Percentiles rank a stretch among this genome's conserved stretches.
Conservation (phyloP, 2,113 vertebrate genomes). For the Entelurus aequoreus region DNA sequence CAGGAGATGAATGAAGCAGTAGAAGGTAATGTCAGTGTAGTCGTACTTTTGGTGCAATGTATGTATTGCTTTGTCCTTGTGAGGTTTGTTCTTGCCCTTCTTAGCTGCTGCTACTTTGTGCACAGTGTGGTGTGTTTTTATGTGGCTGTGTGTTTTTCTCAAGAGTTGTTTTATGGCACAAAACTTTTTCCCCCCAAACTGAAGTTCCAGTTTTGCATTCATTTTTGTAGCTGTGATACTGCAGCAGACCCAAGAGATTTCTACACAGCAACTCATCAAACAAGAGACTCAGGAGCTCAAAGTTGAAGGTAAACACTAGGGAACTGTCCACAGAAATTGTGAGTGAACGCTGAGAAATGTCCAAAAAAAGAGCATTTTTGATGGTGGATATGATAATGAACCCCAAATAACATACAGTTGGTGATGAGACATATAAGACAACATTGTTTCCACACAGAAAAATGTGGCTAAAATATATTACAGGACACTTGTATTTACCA, state of each 20-base stretch:
- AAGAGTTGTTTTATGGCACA: not conserved
- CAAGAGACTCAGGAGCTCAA: conserved; percentile 25
- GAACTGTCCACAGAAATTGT: not conserved
- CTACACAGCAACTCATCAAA: conserved; percentile 22
- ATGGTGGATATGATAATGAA: no score
- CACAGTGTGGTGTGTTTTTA: not conserved
- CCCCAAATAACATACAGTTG: no score
- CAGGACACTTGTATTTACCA: not conserved
- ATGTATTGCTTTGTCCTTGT: not conserved
- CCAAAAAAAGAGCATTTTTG: no score
- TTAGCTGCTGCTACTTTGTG: no score
- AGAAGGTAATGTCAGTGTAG: conserved; percentile 35
- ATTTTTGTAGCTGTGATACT: conserved; percentile 38
- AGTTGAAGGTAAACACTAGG: conserved; percentile 15
- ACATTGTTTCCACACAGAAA: conserved; percentile 21
- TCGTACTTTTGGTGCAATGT: not conserved
- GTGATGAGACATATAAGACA: not conserved
- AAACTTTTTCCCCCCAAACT: not conserved
- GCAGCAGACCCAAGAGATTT: conserved; percentile 32
- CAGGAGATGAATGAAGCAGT: conserved; percentile 42
- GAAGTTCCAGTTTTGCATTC: conserved; percentile 16
- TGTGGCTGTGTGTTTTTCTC: not conserved
- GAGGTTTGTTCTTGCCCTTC: not conserved
- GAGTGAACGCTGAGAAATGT: no score
- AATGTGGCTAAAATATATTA: no score